Conservation (phyloP, 2,888 invertebrate species). For the Automeris io region DNA sequence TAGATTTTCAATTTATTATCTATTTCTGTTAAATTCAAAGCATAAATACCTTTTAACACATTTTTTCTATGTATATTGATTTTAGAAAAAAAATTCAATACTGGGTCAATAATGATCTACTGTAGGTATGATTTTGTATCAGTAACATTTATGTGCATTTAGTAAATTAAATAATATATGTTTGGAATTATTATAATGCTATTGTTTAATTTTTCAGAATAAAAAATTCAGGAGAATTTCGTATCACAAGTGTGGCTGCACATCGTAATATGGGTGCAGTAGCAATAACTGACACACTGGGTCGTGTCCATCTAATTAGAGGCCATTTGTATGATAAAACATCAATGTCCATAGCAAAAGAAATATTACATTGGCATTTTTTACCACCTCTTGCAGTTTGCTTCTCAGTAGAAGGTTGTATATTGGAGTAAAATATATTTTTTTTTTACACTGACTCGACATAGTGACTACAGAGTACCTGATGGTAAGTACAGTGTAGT, state of each 20-base stretch:
- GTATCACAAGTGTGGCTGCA: slow-evolving; percentile 53
- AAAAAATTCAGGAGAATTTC: slow-evolving; percentile 21
- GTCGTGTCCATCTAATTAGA: slow-evolving; percentile 46
- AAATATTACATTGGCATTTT: slow-evolving; percentile 66
- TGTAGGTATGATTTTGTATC: too few relatives aligned
- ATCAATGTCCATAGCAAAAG: slow-evolving; percentile 38
- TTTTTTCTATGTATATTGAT: too few relatives aligned
- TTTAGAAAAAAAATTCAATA: too few relatives aligned
- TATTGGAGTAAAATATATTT: neutral
- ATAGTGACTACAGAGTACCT: too few relatives aligned
- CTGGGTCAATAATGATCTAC: too few relatives aligned
- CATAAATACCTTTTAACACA: too few relatives aligned
- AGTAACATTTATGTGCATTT: too few relatives aligned
- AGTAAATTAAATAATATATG: neutral
- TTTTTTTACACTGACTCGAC: too few relatives aligned
- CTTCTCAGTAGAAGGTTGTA: slow-evolving; percentile 57
- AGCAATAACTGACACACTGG: slow-evolving; percentile 58
- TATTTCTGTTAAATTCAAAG: too few relatives aligned
- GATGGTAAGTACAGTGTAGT: too few relatives aligned
- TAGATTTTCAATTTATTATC: too few relatives aligned
- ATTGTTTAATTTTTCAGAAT: slow-evolving; percentile 34
- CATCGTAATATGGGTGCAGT: slow-evolving; percentile 46
- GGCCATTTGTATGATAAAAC: slow-evolving; percentile 48
- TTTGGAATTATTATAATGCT: neutral
- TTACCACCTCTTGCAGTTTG: slow-evolving; percentile 53